Conservation (phyloP, 2,797 vertebrate species). For the Odontamblyopus lacepedii region DNA sequence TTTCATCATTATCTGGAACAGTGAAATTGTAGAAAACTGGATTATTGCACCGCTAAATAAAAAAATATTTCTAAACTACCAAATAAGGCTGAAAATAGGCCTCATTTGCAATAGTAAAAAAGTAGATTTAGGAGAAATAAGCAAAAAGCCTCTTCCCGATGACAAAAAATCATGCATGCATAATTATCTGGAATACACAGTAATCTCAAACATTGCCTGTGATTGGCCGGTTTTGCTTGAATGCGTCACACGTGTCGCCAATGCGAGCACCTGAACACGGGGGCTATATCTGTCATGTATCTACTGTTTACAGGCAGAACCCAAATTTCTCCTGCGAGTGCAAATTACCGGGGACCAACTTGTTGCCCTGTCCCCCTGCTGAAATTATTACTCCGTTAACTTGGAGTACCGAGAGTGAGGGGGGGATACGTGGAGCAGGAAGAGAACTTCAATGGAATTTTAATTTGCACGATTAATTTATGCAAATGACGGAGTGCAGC, state of each 20-base stretch:
- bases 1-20: no score
- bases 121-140: no score
- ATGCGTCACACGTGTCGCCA: constrained; percentile 48
- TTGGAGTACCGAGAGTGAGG: constrained; percentile 23
- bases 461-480: constrained; percentile 74
- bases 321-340: constrained; percentile 64
- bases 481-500: constrained; percentile 73
- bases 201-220: constrained; percentile 15
- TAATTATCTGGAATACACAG: no score
- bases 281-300: constrained; percentile 61
- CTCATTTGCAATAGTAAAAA: no score
- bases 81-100: no score
- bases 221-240: constrained; percentile 44
- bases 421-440: constrained; percentile 20
- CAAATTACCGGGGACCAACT: constrained; percentile 66
- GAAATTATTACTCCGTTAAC: constrained; percentile 50
- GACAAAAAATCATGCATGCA: no score
- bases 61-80: no score
- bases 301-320: constrained; percentile 63
- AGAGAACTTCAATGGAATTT: constrained; percentile 68
- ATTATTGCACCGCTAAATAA: no score
- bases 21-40: no score
- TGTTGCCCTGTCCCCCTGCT: constrained; percentile 58
- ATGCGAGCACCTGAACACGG: constrained; percentile 29
- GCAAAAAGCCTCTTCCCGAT: no score